Conservation (phyloP, 1,140 invertebrate species). For the Aphis gossypii region DNA sequence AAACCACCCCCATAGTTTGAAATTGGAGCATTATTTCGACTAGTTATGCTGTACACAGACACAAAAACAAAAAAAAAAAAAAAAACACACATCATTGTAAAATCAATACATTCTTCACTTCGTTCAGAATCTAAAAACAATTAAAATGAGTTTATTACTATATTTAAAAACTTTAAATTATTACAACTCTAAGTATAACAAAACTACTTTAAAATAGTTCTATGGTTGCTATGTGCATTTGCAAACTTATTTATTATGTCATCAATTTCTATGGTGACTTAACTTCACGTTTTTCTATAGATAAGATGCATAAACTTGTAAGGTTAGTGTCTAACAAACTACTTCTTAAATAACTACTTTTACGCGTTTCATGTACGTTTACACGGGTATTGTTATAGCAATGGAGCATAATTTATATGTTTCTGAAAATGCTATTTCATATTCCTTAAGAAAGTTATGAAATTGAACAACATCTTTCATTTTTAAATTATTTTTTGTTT, state of each 20-base stretch:
- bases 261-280: background rate
- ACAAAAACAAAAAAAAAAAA: no score
- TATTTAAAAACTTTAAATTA: background rate
- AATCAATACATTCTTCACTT: no score
- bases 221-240: background rate
- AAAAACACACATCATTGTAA: no score
- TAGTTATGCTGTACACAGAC: no score
- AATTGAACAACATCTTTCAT: background rate
- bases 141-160: background rate
- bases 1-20: no score
- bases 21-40: no score
- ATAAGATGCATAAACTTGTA: background rate
- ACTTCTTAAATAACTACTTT: background rate
- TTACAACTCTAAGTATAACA: background rate
- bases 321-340: background rate
- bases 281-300: background rate
- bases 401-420: background rate
- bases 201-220: conserved; percentile 16
- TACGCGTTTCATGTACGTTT: background rate
- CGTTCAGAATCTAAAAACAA: no score
- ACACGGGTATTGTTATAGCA: background rate
- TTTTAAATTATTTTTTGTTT: background rate
- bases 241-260: background rate
- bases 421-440: conserved; percentile 19
- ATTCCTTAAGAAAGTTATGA: background rate